These are phyloP conservation scores for Nerophis lumbriciformis DNA, from an alignment of 2,113 vertebrate genomes.

Conservation along the genomic window DNA sequence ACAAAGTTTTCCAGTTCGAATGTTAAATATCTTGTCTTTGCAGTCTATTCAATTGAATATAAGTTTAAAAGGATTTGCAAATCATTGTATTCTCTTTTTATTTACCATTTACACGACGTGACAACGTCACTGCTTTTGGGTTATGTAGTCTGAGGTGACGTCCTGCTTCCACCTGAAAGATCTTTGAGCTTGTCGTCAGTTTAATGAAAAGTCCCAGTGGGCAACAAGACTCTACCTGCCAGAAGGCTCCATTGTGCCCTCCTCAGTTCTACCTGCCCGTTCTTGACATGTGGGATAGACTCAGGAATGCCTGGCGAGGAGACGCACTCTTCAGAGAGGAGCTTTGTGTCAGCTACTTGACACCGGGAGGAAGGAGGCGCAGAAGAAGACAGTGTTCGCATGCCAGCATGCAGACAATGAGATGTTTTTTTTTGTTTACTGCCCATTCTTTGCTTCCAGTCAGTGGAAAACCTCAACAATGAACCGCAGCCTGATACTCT, in stretches of 20 bases:
- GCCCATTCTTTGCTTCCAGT: no score
- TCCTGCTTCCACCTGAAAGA: slow-evolving; percentile 39
- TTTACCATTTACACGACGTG: not conserved
- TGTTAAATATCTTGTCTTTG: no score
- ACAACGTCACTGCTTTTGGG: slow-evolving; percentile 18
- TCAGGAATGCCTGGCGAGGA: slow-evolving; percentile 71
- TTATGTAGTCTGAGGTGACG: slow-evolving; percentile 29
- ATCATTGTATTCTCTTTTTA: no score
- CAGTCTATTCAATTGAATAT: not conserved
- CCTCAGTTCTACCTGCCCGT: slow-evolving; percentile 60
- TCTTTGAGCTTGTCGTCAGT: slow-evolving; percentile 34
- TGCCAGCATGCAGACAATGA: no score
- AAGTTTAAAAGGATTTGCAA: not conserved
- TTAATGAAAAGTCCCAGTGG: slow-evolving; percentile 54
- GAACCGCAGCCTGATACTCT: no score
- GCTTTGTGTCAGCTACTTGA: slow-evolving; percentile 49
- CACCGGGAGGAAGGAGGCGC: slow-evolving; percentile 32
- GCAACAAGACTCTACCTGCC: slow-evolving; percentile 74
- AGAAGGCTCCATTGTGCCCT: slow-evolving; percentile 52
- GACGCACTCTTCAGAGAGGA: slow-evolving; percentile 61
- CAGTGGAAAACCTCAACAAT: no score
- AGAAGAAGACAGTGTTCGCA: slow-evolving; percentile 1
- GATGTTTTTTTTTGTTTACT: no score
- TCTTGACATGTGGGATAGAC: slow-evolving; percentile 72
- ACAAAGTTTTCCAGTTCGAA: no score